Base-by-base conservation (phyloP, 2,797 vertebrate genomes). In the Diglossa cyanea region DNA sequence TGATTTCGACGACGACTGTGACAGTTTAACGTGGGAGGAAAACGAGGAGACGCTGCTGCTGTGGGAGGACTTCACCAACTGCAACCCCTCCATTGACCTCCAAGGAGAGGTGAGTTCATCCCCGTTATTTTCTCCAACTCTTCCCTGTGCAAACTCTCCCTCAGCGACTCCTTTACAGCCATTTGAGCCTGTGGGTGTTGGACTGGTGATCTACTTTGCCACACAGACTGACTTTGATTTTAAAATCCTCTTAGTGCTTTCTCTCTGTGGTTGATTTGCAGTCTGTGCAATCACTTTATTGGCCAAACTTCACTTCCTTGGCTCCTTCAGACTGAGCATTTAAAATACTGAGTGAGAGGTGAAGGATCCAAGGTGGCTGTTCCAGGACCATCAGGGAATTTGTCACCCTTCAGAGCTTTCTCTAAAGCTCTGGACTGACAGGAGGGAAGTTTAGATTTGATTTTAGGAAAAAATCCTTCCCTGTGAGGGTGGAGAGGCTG, bases 31-130 rank as follows among this genome's bases (percentile, higher is more conserved):
- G 0, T 99, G 99, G 99, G 99, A 99, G 82, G 99, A 99, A 91
- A 99, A 99, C 0, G 99, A 99, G 83, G 99, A 99, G 48, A 99
- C 99, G 0, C 95, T 99, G 96, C 96, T 99, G 75, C 98, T 99
- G 13, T 99, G 99, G 99, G 99, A 99, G 74, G 99, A 99, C 95
- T 99, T 99, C 91, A 96, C 99, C 31, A 99, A 99, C 97, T 99
- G 99, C 97, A 99, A 99, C 47, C 97, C 98, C 0, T 87, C 96
- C 4, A 72, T 97, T 1, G 98, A 99, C 17, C 94, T 98, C 67
- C 98, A 96, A 53, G 97, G 97, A 31, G 99, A 99, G 94, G 98
- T 97, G 93, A 95, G 97, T 58, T 33, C 8, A 5, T 17, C 10
- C 55, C 28, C 0, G 0, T 30, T 17, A 1, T 51, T 77, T 82